Percentiles rank a stretch among this genome's conserved stretches.
Conservation (phyloP, 2,797 vertebrate genomes). For the Microctenopoma steveboyesi region DNA sequence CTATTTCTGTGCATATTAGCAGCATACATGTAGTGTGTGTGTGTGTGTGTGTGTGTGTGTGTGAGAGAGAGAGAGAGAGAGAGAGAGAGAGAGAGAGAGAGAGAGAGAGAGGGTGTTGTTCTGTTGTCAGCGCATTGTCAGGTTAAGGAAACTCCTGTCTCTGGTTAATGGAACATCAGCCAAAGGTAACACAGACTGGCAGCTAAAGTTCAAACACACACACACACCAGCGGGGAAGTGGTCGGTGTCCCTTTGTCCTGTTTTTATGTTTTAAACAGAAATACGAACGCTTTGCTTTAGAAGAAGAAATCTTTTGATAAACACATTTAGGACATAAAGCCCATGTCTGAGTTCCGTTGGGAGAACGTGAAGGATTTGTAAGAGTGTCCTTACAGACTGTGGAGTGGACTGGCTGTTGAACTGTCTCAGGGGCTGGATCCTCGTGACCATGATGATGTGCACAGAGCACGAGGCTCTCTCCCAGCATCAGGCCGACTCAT, state of each 20-base stretch:
- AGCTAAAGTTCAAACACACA: slow-evolving; percentile 38
- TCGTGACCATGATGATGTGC: neutral
- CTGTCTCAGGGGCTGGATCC: neutral
- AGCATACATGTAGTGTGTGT: neutral
- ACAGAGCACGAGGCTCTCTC: neutral
- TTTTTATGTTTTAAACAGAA: slow-evolving; percentile 16
- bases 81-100: too few relatives aligned
- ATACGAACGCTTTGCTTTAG: too few relatives aligned
- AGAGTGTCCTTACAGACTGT: too few relatives aligned
- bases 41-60: slow-evolving; percentile 4
- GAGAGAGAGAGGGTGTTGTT: slow-evolving; percentile 11
- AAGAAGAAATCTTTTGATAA: too few relatives aligned
- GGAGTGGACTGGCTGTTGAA: too few relatives aligned
- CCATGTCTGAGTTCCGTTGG: too few relatives aligned
- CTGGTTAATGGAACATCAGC: slow-evolving; percentile 66
- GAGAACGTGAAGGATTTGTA: too few relatives aligned
- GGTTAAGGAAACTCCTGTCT: slow-evolving; percentile 68
- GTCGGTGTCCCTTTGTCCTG: neutral
- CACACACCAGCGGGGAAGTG: slow-evolving; percentile 14
- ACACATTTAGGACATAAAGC: too few relatives aligned
- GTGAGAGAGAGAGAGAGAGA: too few relatives aligned
- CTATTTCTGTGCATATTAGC: slow-evolving; percentile 9
- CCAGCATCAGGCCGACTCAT: neutral
- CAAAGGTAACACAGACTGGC: slow-evolving; percentile 63
- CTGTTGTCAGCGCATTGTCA: slow-evolving; percentile 51